Conservation (phyloP, 2,888 invertebrate species). For the Hypselothyrea guttata region DNA sequence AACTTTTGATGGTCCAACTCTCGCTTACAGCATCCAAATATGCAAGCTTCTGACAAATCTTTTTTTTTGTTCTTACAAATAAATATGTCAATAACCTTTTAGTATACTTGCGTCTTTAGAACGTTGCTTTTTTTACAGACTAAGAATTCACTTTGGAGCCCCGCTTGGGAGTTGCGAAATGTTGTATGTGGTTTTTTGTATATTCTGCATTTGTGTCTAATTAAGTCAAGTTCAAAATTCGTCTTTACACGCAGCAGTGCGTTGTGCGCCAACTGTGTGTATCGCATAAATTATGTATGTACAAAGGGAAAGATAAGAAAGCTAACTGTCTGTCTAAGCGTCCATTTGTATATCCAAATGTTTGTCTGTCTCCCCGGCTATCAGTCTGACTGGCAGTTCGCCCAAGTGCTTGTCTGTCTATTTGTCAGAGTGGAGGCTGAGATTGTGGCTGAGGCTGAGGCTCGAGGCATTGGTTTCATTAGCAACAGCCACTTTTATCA, state of each 20-base stretch:
- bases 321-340: neutral
- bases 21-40: no score
- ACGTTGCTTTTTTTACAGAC: neutral
- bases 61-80: no score
- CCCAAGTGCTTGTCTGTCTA: constrained; percentile 9
- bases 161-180: constrained; percentile 24
- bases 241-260: constrained; percentile 37
- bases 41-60: no score
- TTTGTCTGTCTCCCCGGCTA: constrained; percentile 3
- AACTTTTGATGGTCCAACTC: no score
- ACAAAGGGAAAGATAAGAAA: no score
- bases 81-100: neutral
- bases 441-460: constrained; percentile 7
- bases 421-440: neutral
- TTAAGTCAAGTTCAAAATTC: constrained; percentile 71
- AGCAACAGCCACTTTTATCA: constrained; percentile 17
- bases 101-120: no score
- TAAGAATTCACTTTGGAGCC: neutral
- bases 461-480: constrained; percentile 49
- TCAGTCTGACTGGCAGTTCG: constrained; percentile 11
- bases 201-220: constrained; percentile 59
- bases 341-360: constrained; percentile 3
- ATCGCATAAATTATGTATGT: constrained; percentile 60
- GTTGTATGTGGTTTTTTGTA: constrained; percentile 43
- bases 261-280: constrained; percentile 37